Conservation (phyloP, 2,888 invertebrate species). For the Tetragonisca angustula region DNA sequence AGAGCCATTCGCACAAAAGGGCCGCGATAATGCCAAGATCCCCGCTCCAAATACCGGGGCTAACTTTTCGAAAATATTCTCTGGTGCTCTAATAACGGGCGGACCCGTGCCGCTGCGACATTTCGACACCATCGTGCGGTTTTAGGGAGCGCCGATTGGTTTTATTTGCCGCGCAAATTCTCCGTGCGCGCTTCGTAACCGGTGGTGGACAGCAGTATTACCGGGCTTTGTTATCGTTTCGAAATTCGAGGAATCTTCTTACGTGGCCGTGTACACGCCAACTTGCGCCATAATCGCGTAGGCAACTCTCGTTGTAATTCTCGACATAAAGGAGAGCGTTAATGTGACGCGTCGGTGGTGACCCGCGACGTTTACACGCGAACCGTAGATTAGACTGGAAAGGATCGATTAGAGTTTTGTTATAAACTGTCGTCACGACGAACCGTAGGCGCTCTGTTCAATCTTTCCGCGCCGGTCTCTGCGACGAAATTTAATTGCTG, state of each 20-base stretch:
- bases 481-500: too few relatives aligned
- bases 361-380: neutral
- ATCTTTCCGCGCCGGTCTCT: too few relatives aligned
- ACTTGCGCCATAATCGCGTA: constrained; percentile 16
- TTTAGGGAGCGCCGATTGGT: neutral
- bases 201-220: too few relatives aligned
- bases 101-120: constrained; percentile 26
- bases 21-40: constrained; percentile 58
- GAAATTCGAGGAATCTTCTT: constrained; percentile 10
- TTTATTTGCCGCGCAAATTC: constrained; percentile 5
- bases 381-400: neutral
- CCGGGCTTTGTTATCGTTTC: constrained; percentile 11
- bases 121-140: neutral
- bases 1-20: constrained; percentile 75
- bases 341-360: neutral
- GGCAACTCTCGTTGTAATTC: neutral
- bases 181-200: neutral
- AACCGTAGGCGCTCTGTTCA: too few relatives aligned
- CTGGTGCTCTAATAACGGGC: constrained; percentile 31
- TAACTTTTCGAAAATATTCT: constrained; percentile 59
- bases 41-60: constrained; percentile 37
- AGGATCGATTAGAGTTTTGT: neutral
- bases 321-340: neutral
- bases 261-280: neutral
- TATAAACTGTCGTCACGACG: neutral